phyloP scores from a whole-genome alignment of 2,888 invertebrate genomes.

The Tipula helvola region DNA sequence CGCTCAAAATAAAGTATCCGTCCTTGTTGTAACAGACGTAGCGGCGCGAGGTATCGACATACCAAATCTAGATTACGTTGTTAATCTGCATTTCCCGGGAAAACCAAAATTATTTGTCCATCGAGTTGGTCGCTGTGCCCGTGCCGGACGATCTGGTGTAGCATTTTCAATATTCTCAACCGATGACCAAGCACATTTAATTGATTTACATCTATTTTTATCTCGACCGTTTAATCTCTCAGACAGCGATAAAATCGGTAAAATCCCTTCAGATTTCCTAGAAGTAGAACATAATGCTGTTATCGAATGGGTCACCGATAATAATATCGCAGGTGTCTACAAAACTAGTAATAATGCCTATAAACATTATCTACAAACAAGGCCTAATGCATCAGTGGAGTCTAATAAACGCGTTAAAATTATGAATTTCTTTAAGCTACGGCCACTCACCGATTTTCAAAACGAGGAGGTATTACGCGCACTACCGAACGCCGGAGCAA shows the following conservation, averaged over 20 bases:
- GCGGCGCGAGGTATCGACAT: slow-evolving; percentile 97
- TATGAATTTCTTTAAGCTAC: slow-evolving; percentile 50
- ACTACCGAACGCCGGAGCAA: not conserved
- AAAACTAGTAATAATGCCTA: slow-evolving; percentile 80
- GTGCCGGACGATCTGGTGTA: slow-evolving; percentile 84
- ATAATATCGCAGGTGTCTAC: slow-evolving; percentile 59
- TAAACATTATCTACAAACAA: slow-evolving; percentile 75
- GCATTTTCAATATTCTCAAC: slow-evolving; percentile 83
- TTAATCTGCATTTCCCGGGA: slow-evolving; percentile 95
- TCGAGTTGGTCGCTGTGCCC: slow-evolving; percentile 89
- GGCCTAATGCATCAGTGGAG: slow-evolving; percentile 80
- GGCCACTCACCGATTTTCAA: slow-evolving; percentile 26
- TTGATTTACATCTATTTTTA: slow-evolving; percentile 92
- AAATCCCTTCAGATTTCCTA: slow-evolving; percentile 64
- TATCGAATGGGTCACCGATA: slow-evolving; percentile 56
- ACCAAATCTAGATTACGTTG: slow-evolving; percentile 87
- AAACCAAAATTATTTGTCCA: slow-evolving; percentile 97
- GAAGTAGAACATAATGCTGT: slow-evolving; percentile 75
- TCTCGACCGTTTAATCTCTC: slow-evolving; percentile 51
- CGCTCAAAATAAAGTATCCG: slow-evolving; percentile 62
- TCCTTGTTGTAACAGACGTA: slow-evolving; percentile 91
- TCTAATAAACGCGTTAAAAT: slow-evolving; percentile 78
- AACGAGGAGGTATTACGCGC: not conserved
- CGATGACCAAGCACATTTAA: slow-evolving; percentile 82
- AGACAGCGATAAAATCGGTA: slow-evolving; percentile 41